Percentiles rank a stretch among this genome's conserved stretches.
These are phyloP conservation scores for Percopsis transmontana DNA, from an alignment of 2,113 vertebrate genomes.

Conservation along the genomic window DNA sequence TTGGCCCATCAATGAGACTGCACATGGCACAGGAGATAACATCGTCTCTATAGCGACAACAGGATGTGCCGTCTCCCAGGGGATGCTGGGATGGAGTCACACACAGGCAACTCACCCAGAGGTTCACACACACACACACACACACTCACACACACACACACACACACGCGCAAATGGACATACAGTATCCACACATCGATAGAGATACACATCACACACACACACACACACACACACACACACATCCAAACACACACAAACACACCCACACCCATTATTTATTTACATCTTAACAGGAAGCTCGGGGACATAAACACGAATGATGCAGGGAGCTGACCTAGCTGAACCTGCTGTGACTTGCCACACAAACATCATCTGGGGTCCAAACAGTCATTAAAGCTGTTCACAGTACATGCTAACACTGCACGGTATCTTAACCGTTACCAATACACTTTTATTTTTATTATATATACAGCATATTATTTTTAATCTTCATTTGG, in stretches of 20 bases:
- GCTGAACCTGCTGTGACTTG: conserved; percentile 38
- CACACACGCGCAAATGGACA: conserved; percentile 16
- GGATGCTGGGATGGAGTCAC: conserved; percentile 64
- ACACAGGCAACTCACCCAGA: conserved; percentile 59
- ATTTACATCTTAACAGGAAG: conserved; percentile 74
- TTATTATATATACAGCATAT: too few species aligned
- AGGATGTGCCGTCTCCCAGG: conserved; percentile 63
- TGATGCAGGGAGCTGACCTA: conserved; percentile 59
- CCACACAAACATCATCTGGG: conserved; percentile 53
- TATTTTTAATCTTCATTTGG: too few species aligned
- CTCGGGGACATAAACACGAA: conserved; percentile 67
- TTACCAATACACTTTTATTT: background rate
- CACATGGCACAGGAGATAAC: conserved; percentile 71
- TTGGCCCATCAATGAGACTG: conserved; percentile 46
- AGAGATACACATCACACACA: conserved; percentile 23
- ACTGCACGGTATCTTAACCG: background rate
- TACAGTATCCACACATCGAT: background rate
- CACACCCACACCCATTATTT: conserved; percentile 34
- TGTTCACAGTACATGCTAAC: background rate
- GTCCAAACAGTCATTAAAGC: conserved; percentile 3
- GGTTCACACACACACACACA: conserved; percentile 23
- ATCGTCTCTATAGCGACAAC: conserved; percentile 74
- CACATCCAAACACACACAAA: background rate
- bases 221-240: conserved; percentile 12
- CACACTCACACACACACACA: conserved; percentile 31